Conservation (phyloP, 2,888 invertebrate genomes). For the Acrobasis consociella region DNA sequence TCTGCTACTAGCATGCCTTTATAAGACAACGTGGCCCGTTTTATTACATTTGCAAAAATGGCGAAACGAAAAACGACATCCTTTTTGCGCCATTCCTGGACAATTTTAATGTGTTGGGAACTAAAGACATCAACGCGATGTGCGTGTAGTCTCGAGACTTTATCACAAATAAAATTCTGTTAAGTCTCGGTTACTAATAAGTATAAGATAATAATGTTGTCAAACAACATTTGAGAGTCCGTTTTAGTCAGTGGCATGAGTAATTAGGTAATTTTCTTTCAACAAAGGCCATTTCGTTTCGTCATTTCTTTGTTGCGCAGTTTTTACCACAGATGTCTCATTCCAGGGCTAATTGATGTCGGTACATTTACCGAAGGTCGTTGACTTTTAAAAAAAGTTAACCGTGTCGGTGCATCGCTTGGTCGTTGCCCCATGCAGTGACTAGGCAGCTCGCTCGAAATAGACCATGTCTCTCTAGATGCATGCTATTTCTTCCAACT, state of each 20-base stretch:
- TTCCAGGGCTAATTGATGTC: conserved; percentile 36
- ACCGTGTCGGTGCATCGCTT: conserved; percentile 60
- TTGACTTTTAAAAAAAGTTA: conserved; percentile 63
- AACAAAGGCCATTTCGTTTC: conserved; percentile 15
- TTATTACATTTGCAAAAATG: not conserved
- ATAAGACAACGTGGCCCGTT: not conserved
- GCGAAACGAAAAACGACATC: not conserved
- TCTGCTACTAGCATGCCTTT: not conserved
- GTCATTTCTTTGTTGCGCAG: conserved; percentile 18
- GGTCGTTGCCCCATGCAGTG: conserved; percentile 66
- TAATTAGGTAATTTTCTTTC: conserved; percentile 10
- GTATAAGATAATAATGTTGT: not conserved
- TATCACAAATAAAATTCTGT: not conserved
- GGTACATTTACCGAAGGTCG: conserved; percentile 54
- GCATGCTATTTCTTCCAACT: not conserved
- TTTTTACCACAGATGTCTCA: conserved; percentile 20
- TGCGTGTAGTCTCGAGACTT: not conserved
- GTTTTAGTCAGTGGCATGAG: not conserved
- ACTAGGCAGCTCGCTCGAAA: conserved; percentile 58
- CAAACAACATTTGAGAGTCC: conserved; percentile 1
- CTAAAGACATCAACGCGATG: conserved; percentile 53
- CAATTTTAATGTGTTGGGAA: conserved; percentile 26
- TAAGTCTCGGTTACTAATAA: not conserved
- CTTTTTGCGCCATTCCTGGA: conserved; percentile 9
- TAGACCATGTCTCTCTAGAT: conserved; percentile 45